Conservation (phyloP, 2,797 vertebrate species). For the Brachyalestes nurse region DNA sequence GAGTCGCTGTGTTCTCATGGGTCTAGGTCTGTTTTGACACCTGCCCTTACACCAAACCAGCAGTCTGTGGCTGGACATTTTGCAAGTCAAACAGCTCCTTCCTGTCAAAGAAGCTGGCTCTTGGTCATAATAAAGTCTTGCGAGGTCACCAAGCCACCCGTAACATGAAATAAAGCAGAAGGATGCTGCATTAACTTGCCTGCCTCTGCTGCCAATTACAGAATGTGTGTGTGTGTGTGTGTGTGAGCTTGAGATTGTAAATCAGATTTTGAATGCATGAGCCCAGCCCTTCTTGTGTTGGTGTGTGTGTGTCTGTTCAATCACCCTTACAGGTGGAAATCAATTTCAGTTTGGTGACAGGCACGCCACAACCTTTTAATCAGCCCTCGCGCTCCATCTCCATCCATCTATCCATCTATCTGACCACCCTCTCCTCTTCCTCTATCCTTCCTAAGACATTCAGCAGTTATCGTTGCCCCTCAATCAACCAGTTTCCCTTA, state of each 20-base stretch:
- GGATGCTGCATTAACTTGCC: neutral
- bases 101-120: no score
- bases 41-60: no score
- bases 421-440: slow-evolving; percentile 4
- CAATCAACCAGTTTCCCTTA: neutral
- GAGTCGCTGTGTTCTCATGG: no score
- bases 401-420: neutral
- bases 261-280: neutral
- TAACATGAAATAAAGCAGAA: neutral
- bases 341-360: slow-evolving; percentile 44
- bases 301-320: slow-evolving; percentile 8
- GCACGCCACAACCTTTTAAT: slow-evolving; percentile 22
- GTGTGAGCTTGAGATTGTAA: neutral
- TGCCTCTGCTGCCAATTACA: neutral
- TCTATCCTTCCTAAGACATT: slow-evolving; percentile 13
- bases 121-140: no score
- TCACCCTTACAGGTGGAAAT: slow-evolving; percentile 23
- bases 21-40: no score
- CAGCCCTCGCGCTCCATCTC: neutral
- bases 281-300: no score
- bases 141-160: neutral
- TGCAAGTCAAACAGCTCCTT: no score
- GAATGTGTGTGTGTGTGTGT: neutral
- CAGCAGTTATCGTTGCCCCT: neutral
- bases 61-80: no score